A percentile compares a stretch with the other conserved stretches of the same genome.
These are phyloP conservation scores for Eristalis tenax DNA, from an alignment of 2,888 invertebrate genomes.

Conservation along the genomic window DNA sequence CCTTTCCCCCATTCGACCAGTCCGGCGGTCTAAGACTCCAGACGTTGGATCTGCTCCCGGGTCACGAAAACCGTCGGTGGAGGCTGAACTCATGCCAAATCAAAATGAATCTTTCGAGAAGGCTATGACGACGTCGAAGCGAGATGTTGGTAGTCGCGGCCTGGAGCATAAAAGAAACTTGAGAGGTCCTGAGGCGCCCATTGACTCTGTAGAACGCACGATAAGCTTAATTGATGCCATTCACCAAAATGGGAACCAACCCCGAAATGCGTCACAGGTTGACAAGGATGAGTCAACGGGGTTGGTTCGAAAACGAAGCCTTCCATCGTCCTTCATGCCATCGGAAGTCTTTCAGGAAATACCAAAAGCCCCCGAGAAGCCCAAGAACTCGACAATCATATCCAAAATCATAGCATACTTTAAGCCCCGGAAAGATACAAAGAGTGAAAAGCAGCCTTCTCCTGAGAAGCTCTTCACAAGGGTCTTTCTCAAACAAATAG, in stretches of 20 bases:
- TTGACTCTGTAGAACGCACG: neutral
- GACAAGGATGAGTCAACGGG: constrained; percentile 14
- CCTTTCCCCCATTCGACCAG: constrained; percentile 78
- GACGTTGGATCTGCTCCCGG: constrained; percentile 74
- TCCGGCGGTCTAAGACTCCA: constrained; percentile 78
- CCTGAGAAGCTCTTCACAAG: constrained; percentile 73
- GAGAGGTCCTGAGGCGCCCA: neutral
- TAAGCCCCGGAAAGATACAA: constrained; percentile 14
- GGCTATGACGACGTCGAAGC: neutral
- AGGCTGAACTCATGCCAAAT: neutral
- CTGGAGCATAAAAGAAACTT: constrained; percentile 10
- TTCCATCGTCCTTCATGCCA: neutral
- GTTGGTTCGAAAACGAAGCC: constrained; percentile 35
- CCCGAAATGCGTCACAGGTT: neutral
- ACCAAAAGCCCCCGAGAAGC: neutral
- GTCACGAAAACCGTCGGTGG: constrained; percentile 73
- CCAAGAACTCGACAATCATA: constrained; percentile 18
- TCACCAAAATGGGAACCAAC: neutral
- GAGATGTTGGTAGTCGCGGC: neutral
- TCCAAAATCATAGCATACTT: constrained; percentile 26
- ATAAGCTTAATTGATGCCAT: constrained; percentile 10
- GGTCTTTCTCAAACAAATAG: constrained; percentile 80
- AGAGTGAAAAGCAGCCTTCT: neutral
- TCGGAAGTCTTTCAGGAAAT: neutral
- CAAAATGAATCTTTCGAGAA: neutral